Conservation (phyloP, 2,888 invertebrate genomes). For the Nesidiocoris tenuis region DNA sequence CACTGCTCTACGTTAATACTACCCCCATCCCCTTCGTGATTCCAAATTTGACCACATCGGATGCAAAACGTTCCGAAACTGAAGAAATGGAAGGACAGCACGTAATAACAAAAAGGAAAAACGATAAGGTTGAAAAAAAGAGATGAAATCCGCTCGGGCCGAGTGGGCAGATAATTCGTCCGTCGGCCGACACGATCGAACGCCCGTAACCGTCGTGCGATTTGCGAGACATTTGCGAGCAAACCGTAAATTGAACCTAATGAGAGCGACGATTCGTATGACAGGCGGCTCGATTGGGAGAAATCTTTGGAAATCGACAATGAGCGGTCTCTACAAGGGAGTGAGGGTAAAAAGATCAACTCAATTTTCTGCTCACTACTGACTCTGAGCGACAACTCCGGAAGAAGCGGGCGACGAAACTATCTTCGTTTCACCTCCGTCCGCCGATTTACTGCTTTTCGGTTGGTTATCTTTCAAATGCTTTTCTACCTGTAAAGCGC, state of each 20-base stretch:
- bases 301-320: slow-evolving; percentile 11
- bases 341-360: slow-evolving; percentile 29
- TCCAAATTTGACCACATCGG: slow-evolving; percentile 10
- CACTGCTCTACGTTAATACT: slow-evolving; percentile 27
- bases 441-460: slow-evolving; percentile 36
- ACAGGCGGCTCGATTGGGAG: slow-evolving; percentile 1
- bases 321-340: slow-evolving; percentile 13
- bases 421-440: slow-evolving; percentile 21
- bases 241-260: neutral
- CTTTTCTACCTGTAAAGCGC: slow-evolving; percentile 53
- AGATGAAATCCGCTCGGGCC: no score
- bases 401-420: slow-evolving; percentile 35
- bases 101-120: slow-evolving; percentile 1
- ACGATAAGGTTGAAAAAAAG: neutral
- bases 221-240: no score
- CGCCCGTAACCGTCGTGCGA: no score
- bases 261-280: neutral
- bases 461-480: slow-evolving; percentile 53
- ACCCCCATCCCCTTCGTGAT: slow-evolving; percentile 27
- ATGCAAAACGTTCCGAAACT: neutral
- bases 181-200: neutral
- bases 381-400: slow-evolving; percentile 36
- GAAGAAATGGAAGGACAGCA: slow-evolving; percentile 3
- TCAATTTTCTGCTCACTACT: slow-evolving; percentile 25
- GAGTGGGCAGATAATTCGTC: neutral